A percentile compares a stretch with the other conserved stretches of the same genome.
Evolutionary conservation across 2,797 vertebrate genomes (phyloP).

Genomic region (Tolypeutes matacus): DNA sequence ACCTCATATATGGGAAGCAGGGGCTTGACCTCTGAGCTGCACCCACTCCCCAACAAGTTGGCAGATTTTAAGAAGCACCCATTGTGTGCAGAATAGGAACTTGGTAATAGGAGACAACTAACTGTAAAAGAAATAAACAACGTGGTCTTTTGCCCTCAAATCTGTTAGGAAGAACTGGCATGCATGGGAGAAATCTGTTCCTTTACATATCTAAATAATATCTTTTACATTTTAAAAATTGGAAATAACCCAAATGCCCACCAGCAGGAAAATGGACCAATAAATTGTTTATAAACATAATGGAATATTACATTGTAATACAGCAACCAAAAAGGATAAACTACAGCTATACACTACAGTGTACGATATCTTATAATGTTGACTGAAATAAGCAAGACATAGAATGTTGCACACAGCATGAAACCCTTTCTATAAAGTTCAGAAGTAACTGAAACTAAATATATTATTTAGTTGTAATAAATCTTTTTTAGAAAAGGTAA

Average conservation of each 20-base stretch:
- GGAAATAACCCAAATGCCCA: slow-evolving; percentile 6
- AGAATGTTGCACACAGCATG: not conserved
- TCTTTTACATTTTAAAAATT: slow-evolving; percentile 41
- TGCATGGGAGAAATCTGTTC: not conserved
- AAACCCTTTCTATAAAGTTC: slow-evolving; percentile 9
- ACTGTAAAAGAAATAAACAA: slow-evolving; percentile 27
- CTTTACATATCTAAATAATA: slow-evolving; percentile 46
- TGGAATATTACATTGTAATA: not conserved
- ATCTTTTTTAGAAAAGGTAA: not conserved
- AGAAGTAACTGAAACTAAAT: slow-evolving; percentile 41
- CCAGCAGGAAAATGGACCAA: slow-evolving; percentile 15
- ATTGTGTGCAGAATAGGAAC: not conserved
- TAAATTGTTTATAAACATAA: not conserved
- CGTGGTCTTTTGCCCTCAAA: slow-evolving; percentile 9
- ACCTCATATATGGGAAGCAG: no score
- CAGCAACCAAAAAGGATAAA: not conserved
- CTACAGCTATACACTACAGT: not conserved
- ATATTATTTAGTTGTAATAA: slow-evolving; percentile 27
- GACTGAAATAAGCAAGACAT: not conserved
- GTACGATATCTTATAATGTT: not conserved
- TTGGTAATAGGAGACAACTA: not conserved
- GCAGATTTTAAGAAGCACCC: not conserved
- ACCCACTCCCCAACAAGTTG: not conserved
- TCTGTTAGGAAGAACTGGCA: not conserved
- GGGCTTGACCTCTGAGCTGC: no score